Percentiles rank a stretch among this genome's conserved stretches.
phyloP scores from a whole-genome alignment of 2,888 invertebrate species.

The Rhagium mordax region DNA sequence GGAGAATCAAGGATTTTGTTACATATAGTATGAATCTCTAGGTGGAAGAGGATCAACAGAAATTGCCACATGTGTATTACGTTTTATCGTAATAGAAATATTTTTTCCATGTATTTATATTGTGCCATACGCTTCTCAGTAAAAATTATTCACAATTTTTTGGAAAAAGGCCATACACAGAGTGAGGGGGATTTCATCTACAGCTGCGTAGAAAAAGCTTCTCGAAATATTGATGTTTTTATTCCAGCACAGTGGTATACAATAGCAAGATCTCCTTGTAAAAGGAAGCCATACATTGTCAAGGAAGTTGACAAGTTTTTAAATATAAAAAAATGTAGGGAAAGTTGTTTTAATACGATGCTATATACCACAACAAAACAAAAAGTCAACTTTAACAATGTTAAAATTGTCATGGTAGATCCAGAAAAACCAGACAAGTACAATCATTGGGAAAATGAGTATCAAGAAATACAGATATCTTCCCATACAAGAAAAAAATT shows the following conservation, averaged over 20 bases:
- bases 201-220: not conserved
- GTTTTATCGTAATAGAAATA: not conserved
- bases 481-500: constrained; percentile 6
- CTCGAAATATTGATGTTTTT: not conserved
- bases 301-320: constrained; percentile 1
- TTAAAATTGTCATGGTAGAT: not conserved
- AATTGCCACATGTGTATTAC: not conserved
- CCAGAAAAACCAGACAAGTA: constrained; percentile 5
- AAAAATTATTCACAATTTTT: not conserved
- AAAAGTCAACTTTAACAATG: not conserved
- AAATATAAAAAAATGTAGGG: not conserved
- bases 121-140: not conserved
- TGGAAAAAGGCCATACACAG: not conserved
- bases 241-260: not conserved
- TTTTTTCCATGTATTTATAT: constrained; percentile 5
- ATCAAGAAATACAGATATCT: not conserved
- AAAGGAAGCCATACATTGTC: constrained; percentile 10
- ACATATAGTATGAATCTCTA: not conserved
- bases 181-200: not conserved
- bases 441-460: not conserved
- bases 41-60: not conserved
- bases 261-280: not conserved
- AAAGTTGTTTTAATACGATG: constrained; percentile 9
- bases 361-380: constrained; percentile 1
- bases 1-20: not conserved